A percentile compares a stretch with the other conserved stretches of the same genome.
Conservation (phyloP, 2,888 invertebrate genomes). For the Xiphydria camelus region DNA sequence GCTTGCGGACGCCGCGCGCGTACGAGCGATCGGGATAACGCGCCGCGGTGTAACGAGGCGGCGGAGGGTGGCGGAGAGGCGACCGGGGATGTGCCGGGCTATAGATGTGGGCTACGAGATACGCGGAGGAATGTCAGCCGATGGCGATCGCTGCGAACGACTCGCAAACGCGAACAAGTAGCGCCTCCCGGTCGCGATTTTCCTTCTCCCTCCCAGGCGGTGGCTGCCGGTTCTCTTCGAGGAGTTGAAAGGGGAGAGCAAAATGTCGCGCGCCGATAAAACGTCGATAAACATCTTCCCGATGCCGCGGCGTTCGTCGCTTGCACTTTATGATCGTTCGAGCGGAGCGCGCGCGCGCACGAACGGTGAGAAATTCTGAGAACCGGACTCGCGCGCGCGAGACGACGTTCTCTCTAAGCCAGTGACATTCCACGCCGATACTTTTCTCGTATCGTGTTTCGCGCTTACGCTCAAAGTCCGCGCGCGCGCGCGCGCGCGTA, state of each 20-base stretch:
- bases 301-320: too few relatives aligned
- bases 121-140: slow-evolving; percentile 17
- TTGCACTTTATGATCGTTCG: slow-evolving; percentile 48
- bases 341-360: slow-evolving; percentile 61
- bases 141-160: slow-evolving; percentile 5
- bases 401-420: slow-evolving; percentile 43
- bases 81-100: slow-evolving; percentile 11
- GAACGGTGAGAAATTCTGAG: slow-evolving; percentile 58
- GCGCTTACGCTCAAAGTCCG: slow-evolving; percentile 26
- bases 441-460: slow-evolving; percentile 50
- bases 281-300: slow-evolving; percentile 45
- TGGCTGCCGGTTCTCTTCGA: too few relatives aligned
- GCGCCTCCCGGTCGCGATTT: background rate
- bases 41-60: background rate
- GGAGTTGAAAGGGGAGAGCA: too few relatives aligned
- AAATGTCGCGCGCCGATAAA: too few relatives aligned
- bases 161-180: background rate
- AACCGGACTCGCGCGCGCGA: slow-evolving; percentile 58
- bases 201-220: background rate
- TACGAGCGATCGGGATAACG: slow-evolving; percentile 12
- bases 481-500: background rate
- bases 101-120: slow-evolving; percentile 22
- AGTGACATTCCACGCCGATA: slow-evolving; percentile 52
- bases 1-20: slow-evolving; percentile 14
- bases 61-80: slow-evolving; percentile 1